Percentiles rank a stretch among this genome's conserved stretches.
These are phyloP conservation scores for Oppia nitens DNA, from an alignment of 1,140 invertebrate genomes.

Conservation along the genomic window DNA sequence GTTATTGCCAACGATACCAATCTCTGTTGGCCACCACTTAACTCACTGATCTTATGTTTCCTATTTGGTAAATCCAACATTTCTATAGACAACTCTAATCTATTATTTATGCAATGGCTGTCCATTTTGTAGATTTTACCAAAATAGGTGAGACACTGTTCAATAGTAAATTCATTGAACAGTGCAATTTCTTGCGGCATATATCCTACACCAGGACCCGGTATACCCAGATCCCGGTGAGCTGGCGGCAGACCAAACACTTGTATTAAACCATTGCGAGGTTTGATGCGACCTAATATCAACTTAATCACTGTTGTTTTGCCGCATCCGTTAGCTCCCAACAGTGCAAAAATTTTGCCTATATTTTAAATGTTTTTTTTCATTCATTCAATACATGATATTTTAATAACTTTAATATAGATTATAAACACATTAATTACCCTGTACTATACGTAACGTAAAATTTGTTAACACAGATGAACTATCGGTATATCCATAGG, in stretches of 20 bases:
- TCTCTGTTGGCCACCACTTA: slow-evolving; percentile 70
- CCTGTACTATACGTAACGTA: too few relatives aligned
- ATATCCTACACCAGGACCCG: slow-evolving; percentile 30
- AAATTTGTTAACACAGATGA: too few relatives aligned
- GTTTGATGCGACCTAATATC: slow-evolving; percentile 19
- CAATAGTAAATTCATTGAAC: too few relatives aligned
- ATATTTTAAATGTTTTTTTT: too few relatives aligned
- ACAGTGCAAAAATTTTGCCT: slow-evolving; percentile 11
- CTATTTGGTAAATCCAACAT: slow-evolving; percentile 40
- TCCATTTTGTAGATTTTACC: slow-evolving; percentile 17
- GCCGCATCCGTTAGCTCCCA: slow-evolving; percentile 33
- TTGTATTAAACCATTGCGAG: slow-evolving; percentile 13
- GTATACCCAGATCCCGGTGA: slow-evolving; percentile 25
- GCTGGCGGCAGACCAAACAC: slow-evolving; percentile 28
- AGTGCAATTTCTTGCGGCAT: slow-evolving; percentile 33
- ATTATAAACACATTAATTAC: too few relatives aligned
- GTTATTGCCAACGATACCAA: slow-evolving; percentile 81
- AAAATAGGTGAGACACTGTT: slow-evolving; percentile 29
- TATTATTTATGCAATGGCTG: not conserved
- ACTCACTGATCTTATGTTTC: not conserved
- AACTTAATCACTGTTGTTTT: slow-evolving; percentile 31
- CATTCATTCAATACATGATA: too few relatives aligned
- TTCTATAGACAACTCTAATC: not conserved
- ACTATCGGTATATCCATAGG: too few relatives aligned
- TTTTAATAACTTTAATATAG: too few relatives aligned